Conservation (phyloP, 2,888 invertebrate species). For the Oxycera nigricornis region DNA sequence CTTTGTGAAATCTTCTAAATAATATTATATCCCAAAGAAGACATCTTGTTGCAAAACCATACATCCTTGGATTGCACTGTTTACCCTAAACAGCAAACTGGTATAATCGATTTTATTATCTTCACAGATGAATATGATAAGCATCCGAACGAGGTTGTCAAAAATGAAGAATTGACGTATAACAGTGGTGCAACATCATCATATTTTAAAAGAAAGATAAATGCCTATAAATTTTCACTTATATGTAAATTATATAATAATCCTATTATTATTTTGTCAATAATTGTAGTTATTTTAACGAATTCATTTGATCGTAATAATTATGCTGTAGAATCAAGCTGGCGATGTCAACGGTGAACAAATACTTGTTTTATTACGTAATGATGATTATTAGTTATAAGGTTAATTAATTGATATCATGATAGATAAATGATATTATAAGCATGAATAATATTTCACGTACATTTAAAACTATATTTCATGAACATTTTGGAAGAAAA, state of each 20-base stretch:
- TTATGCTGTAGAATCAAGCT: constrained; percentile 40
- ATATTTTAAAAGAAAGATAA: not conserved
- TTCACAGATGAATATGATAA: constrained; percentile 83
- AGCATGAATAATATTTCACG: not conserved
- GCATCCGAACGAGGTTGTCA: constrained; percentile 90
- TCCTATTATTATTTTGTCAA: constrained; percentile 51
- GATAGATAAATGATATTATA: not conserved
- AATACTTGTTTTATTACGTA: not conserved
- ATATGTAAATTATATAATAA: constrained; percentile 47
- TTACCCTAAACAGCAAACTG: not conserved
- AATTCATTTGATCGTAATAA: constrained; percentile 48
- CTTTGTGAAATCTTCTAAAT: not conserved
- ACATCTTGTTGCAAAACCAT: too few relatives aligned
- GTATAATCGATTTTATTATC: not conserved
- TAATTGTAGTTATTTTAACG: constrained; percentile 51
- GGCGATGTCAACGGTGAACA: constrained; percentile 48
- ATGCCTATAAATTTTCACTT: constrained; percentile 38
- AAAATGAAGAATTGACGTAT: constrained; percentile 89
- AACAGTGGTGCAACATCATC: constrained; percentile 62
- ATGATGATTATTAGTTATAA: constrained; percentile 1
- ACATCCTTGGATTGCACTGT: too few relatives aligned
- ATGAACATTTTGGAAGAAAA: constrained; percentile 6
- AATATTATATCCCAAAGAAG: not conserved
- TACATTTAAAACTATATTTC: constrained; percentile 1
- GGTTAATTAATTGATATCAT: constrained; percentile 24